Conservation (phyloP, 2,113 vertebrate species). For the Anser cygnoides region DNA sequence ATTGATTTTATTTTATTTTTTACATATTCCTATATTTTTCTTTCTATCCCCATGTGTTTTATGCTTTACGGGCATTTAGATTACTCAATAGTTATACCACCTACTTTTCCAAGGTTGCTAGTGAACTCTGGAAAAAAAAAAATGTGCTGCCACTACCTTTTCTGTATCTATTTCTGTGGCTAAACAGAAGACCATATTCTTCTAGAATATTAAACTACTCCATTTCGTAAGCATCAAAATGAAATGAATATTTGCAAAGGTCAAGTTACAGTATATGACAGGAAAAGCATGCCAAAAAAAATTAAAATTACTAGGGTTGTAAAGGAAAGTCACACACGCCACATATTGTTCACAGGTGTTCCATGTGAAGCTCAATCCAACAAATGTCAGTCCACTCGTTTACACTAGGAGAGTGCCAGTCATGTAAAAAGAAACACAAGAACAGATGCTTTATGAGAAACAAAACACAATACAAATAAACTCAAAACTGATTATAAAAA, state of each 20-base stretch:
- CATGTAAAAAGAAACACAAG: slow-evolving; percentile 46
- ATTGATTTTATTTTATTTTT: background rate
- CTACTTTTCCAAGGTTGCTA: background rate
- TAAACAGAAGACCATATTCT: slow-evolving; percentile 22
- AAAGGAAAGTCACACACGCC: slow-evolving; percentile 23
- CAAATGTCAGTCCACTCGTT: slow-evolving; percentile 59
- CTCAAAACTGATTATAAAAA: slow-evolving; percentile 35
- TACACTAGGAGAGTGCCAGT: slow-evolving; percentile 29
- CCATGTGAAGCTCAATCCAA: slow-evolving; percentile 48
- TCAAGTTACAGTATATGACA: slow-evolving; percentile 48
- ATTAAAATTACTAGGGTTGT: slow-evolving; percentile 44
- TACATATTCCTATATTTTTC: background rate
- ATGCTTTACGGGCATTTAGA: background rate
- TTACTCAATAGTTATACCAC: background rate
- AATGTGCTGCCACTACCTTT: background rate
- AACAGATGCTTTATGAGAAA: slow-evolving; percentile 64
- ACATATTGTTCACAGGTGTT: slow-evolving; percentile 64
- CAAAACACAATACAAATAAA: slow-evolving; percentile 55
- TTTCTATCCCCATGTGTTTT: background rate
- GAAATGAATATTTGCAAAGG: slow-evolving; percentile 48
- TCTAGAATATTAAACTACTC: slow-evolving; percentile 18
- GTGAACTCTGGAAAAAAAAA: background rate
- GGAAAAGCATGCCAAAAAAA: slow-evolving; percentile 53
- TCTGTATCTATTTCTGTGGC: background rate
- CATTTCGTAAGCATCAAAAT: slow-evolving; percentile 21